Conservation (phyloP, 2,888 invertebrate genomes). For the Drosophila prostipennis region DNA sequence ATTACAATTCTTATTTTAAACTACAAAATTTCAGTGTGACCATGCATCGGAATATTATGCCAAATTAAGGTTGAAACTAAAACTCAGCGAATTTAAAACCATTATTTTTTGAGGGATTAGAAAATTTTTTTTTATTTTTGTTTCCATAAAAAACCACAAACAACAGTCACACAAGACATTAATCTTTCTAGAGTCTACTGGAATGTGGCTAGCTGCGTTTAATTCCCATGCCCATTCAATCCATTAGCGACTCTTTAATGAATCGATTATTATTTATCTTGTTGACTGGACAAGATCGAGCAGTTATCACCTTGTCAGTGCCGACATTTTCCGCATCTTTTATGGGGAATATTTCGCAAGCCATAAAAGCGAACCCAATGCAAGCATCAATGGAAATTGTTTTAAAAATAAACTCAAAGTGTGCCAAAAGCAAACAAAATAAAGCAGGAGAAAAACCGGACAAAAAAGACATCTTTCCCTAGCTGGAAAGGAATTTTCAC, state of each 20-base stretch:
- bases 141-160: neutral
- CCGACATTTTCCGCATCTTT: slow-evolving; percentile 35
- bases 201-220: slow-evolving; percentile 6
- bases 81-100: too few species aligned
- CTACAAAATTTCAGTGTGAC: neutral
- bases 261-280: slow-evolving; percentile 33
- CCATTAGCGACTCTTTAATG: slow-evolving; percentile 40
- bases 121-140: neutral
- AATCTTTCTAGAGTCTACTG: slow-evolving; percentile 1
- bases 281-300: slow-evolving; percentile 30
- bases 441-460: slow-evolving; percentile 30
- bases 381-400: slow-evolving; percentile 26
- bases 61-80: too few species aligned
- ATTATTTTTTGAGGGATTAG: neutral
- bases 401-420: slow-evolving; percentile 68
- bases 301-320: slow-evolving; percentile 48
- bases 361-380: slow-evolving; percentile 19
- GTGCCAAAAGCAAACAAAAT: slow-evolving; percentile 55
- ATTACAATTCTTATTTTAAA: too few species aligned
- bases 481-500: slow-evolving; percentile 36
- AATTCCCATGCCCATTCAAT: slow-evolving; percentile 22
- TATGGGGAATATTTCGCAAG: slow-evolving; percentile 27
- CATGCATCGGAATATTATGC: neutral
- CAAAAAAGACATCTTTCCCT: slow-evolving; percentile 26
- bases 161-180: neutral